Evolutionary conservation across 2,888 invertebrate genomes (phyloP).

Genomic region (Helicoverpa assulta): DNA sequence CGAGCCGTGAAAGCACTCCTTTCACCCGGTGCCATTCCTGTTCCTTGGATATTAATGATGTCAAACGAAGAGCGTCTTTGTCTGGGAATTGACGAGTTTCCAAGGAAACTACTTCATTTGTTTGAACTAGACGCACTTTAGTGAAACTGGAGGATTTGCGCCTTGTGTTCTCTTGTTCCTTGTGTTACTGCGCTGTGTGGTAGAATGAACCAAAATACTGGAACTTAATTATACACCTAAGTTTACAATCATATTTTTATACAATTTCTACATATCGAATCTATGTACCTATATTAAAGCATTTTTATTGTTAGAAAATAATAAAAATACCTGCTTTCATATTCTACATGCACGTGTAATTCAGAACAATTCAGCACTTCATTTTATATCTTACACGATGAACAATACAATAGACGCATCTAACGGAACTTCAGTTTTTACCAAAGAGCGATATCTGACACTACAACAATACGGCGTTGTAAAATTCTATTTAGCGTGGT

Average conservation of each 20-base stretch:
- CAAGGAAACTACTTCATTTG: conserved; percentile 67
- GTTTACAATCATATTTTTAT: no score
- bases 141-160: conserved; percentile 42
- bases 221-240: not conserved
- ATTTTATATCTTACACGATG: not conserved
- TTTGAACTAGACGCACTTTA: conserved; percentile 62
- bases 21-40: conserved; percentile 66
- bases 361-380: not conserved
- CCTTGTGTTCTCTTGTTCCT: conserved; percentile 33
- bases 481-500: conserved; percentile 73
- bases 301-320: no score
- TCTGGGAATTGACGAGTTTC: conserved; percentile 74
- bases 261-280: no score
- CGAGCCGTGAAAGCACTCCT: conserved; percentile 69
- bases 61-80: conserved; percentile 73
- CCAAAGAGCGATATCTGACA: conserved; percentile 47
- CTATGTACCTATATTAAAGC: no score
- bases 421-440: conserved; percentile 36
- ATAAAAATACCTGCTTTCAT: not conserved
- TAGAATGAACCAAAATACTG: conserved; percentile 8
- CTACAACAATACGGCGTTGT: conserved; percentile 62
- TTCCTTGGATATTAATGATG: conserved; percentile 76
- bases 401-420: conserved; percentile 23
- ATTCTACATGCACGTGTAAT: not conserved
- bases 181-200: conserved; percentile 2